Evolutionary conservation across 2,888 invertebrate species (phyloP).

Genomic region (Synanthedon vespiformis): DNA sequence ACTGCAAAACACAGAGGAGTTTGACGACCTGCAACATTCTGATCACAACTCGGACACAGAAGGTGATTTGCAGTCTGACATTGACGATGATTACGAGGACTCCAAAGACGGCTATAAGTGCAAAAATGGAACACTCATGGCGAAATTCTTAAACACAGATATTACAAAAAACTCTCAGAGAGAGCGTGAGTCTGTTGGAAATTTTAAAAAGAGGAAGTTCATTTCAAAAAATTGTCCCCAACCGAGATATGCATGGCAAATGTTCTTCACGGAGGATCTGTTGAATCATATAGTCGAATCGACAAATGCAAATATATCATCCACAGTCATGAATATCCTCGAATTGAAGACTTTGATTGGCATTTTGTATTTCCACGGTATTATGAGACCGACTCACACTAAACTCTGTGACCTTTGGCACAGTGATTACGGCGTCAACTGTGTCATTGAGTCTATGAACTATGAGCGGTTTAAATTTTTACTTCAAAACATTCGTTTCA

Average conservation of each 20-base stretch:
- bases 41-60: conserved; percentile 58
- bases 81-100: conserved; percentile 32
- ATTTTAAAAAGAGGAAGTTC: conserved; percentile 29
- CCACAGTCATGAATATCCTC: conserved; percentile 23
- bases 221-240: conserved; percentile 22
- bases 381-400: conserved; percentile 51
- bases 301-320: conserved; percentile 45
- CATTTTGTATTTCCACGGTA: conserved; percentile 53
- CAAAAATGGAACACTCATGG: conserved; percentile 33
- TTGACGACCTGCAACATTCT: conserved; percentile 45
- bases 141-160: conserved; percentile 24
- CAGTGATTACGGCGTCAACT: conserved; percentile 35
- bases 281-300: conserved; percentile 48
- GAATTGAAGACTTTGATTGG: conserved; percentile 57
- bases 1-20: conserved; percentile 50
- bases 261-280: conserved; percentile 49
- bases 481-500: conserved; percentile 45
- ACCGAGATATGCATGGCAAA: conserved; percentile 51
- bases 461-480: conserved; percentile 49
- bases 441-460: conserved; percentile 42
- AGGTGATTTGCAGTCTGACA: conserved; percentile 34
- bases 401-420: conserved; percentile 51
- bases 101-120: conserved; percentile 41
- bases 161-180: not conserved
- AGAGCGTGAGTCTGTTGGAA: conserved; percentile 19